Evolutionary conservation across 2,888 invertebrate genomes (phyloP), one percentile per base, ranked within the genome.

Genomic region (Tenthredo distinguenda): DNA sequence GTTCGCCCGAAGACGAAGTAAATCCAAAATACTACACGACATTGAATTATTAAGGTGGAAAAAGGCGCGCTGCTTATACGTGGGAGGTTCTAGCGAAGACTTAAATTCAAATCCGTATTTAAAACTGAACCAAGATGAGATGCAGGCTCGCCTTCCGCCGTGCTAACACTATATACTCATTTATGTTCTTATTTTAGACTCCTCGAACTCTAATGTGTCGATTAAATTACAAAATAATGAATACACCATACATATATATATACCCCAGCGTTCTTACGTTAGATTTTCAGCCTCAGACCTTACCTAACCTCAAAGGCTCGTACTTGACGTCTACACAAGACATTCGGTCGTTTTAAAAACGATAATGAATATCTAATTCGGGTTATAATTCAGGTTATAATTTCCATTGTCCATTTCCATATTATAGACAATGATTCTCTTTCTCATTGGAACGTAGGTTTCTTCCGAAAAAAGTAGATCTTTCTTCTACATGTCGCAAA

Each of bases 131-230:
- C n/a, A 34, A 77, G 50, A 77, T 77, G 77, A 77, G 34, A 47
- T 77, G 77, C 77, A 77, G 77, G 55, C 77, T 50, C 12, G 76
- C 47, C 31, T 47, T 47, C 34, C n/a, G 21, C 21, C 72, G 4
- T 21, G 43, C 72, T 72, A 43, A 50, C 34, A 31, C 15, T 50
- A 15, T 31, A 12, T 18, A 31, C 31, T 47, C 18, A 26, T 77
- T 55, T 77, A 12, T 77, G 50, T 77, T 77, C 77, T 77, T 77
- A 77, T 77, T 77, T 77, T 55, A 77, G 31, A 50, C 50, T 77
- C 50, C 77, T 77, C 77, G 50, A 77, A 50, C 77, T 50, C 77
- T 55, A 12, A 77, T 55, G 55, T 77, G 77, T 77, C 34, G 77
- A 77, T 77, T 55, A 77, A 77, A 77, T 77, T 50, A 77, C 31